phyloP scores from a whole-genome alignment of 2,797 vertebrate genomes.

The Phrynocephalus forsythii region DNA sequence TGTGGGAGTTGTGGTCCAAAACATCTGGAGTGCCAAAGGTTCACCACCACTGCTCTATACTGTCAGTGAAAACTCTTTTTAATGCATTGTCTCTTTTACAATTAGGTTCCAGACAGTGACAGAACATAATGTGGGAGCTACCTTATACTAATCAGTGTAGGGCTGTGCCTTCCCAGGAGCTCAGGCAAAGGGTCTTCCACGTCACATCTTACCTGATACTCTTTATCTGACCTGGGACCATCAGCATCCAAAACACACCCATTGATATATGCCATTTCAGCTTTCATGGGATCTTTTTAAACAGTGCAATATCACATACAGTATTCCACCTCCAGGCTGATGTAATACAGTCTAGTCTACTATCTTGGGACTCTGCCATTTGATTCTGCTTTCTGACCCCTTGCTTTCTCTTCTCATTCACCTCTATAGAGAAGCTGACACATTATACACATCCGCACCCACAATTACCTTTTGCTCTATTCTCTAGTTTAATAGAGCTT shows the following conservation, averaged over 20 bases:
- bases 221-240: background rate
- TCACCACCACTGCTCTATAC: background rate
- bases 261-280: background rate
- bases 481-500: slow-evolving; percentile 11
- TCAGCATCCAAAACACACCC: background rate
- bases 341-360: background rate
- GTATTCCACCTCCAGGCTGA: background rate
- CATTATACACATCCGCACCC: background rate
- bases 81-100: background rate
- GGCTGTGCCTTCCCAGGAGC: background rate
- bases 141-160: background rate
- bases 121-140: background rate
- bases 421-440: background rate
- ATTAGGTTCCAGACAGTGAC: background rate
- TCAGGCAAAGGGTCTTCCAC: background rate
- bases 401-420: background rate
- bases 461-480: background rate
- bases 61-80: background rate
- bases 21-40: too few species aligned
- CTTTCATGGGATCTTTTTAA: background rate
- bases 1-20: too few species aligned
- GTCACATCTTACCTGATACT: background rate
- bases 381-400: background rate
- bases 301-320: background rate
- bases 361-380: background rate